These are phyloP conservation scores for Numenius phaeopus DNA, from an alignment of 2,797 vertebrate genomes.

Conservation along the genomic window DNA sequence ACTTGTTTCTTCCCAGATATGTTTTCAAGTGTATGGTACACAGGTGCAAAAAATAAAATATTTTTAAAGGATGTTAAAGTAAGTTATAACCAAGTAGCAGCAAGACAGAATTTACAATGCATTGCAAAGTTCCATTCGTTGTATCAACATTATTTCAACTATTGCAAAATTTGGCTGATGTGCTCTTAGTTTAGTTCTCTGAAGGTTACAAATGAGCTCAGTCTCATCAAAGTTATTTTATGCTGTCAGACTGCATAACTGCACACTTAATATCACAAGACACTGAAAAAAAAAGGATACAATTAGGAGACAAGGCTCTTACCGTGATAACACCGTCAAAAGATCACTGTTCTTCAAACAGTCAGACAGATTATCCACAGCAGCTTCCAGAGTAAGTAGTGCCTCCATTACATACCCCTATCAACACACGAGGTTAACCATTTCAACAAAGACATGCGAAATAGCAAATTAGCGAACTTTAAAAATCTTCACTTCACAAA, in stretches of 20 bases:
- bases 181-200: not conserved
- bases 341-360: slow-evolving; percentile 98
- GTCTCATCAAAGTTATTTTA: not conserved
- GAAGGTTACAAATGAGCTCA: not conserved
- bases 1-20: not conserved
- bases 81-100: not conserved
- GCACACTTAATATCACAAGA: not conserved
- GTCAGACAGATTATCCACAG: slow-evolving; percentile 96
- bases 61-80: not conserved
- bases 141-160: not conserved
- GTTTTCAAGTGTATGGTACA: not conserved
- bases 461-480: not conserved
- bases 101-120: not conserved
- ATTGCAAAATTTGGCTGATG: not conserved
- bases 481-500: not conserved
- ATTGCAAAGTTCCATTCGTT: not conserved
- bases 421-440: slow-evolving; percentile 9
- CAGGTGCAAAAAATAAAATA: not conserved
- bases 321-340: slow-evolving; percentile 94
- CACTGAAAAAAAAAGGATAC: not conserved
- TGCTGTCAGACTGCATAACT: not conserved
- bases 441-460: not conserved
- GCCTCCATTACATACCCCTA: slow-evolving; percentile 99
- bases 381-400: slow-evolving; percentile 94
- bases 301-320: slow-evolving; percentile 41